Evolutionary conservation across 2,888 invertebrate genomes (phyloP).

Genomic region (Rhabditophanes sp.): DNA sequence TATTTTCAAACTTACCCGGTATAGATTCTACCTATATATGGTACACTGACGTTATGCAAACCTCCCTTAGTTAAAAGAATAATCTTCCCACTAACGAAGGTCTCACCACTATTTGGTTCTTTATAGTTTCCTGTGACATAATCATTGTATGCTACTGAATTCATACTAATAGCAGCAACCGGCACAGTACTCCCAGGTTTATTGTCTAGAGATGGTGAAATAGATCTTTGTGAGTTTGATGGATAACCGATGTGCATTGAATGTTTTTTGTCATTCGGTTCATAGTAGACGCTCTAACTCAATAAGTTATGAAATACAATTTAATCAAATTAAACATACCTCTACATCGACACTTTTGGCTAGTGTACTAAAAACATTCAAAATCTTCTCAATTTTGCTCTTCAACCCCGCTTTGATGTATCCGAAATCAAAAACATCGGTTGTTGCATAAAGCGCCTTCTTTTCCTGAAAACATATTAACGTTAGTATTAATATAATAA

Average conservation of each 20-base stretch:
- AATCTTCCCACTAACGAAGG: too few relatives aligned
- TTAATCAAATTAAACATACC: slow-evolving; percentile 44
- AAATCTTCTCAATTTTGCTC: slow-evolving; percentile 53
- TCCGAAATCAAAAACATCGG: slow-evolving; percentile 65
- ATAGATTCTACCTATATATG: slow-evolving; percentile 52
- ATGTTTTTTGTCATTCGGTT: too few relatives aligned
- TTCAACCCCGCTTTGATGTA: slow-evolving; percentile 58
- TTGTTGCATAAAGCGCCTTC: slow-evolving; percentile 57
- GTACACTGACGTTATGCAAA: slow-evolving; percentile 53
- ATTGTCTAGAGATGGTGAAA: too few relatives aligned
- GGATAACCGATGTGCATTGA: too few relatives aligned
- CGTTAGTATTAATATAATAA: slow-evolving; percentile 7
- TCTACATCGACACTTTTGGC: slow-evolving; percentile 57
- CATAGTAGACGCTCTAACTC: slow-evolving; percentile 11
- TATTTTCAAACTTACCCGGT: slow-evolving; percentile 45
- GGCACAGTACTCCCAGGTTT: too few relatives aligned
- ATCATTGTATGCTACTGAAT: too few relatives aligned
- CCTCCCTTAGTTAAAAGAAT: too few relatives aligned
- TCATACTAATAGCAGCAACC: too few relatives aligned
- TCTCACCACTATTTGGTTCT: too few relatives aligned
- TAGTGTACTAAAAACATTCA: slow-evolving; percentile 55
- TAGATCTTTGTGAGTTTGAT: too few relatives aligned
- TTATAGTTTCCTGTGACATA: too few relatives aligned
- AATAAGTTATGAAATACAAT: not conserved
- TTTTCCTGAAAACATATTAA: slow-evolving; percentile 18